phyloP scores from a whole-genome alignment of 2,888 invertebrate species.

The Tetragnatha montana region DNA sequence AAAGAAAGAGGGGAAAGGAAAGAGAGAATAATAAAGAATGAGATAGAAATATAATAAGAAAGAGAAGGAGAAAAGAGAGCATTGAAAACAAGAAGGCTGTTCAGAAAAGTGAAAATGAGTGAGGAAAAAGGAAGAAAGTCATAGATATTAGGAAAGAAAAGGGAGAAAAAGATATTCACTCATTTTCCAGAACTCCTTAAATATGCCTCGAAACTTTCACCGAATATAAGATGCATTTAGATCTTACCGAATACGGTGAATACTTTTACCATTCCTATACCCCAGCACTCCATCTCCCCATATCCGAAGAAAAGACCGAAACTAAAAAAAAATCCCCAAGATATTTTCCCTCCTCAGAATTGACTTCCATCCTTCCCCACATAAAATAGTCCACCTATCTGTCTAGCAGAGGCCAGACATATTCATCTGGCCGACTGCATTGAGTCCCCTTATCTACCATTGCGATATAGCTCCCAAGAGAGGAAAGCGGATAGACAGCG shows the following conservation, averaged over 20 bases:
- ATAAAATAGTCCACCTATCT: conserved; percentile 38
- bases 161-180: too few relatives aligned
- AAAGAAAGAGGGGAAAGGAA: too few relatives aligned
- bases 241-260: too few relatives aligned
- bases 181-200: too few relatives aligned
- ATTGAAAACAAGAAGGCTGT: too few relatives aligned
- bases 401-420: conserved; percentile 2
- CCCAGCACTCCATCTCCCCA: neutral
- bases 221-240: too few relatives aligned
- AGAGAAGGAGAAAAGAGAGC: too few relatives aligned
- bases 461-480: neutral
- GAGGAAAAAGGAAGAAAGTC: too few relatives aligned
- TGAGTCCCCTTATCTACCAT: conserved; percentile 5
- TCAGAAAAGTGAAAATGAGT: too few relatives aligned
- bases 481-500: neutral
- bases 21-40: too few relatives aligned
- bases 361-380: conserved; percentile 27
- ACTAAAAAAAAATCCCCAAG: neutral
- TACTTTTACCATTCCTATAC: neutral
- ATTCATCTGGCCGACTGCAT: conserved; percentile 15
- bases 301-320: neutral
- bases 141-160: too few relatives aligned
- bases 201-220: too few relatives aligned
- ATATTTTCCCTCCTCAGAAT: neutral
- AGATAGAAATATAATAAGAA: neutral